These are phyloP conservation scores for Montipora capricornis DNA, from an alignment of 64 coral and sea anemone genomes.

Conservation along the genomic window DNA sequence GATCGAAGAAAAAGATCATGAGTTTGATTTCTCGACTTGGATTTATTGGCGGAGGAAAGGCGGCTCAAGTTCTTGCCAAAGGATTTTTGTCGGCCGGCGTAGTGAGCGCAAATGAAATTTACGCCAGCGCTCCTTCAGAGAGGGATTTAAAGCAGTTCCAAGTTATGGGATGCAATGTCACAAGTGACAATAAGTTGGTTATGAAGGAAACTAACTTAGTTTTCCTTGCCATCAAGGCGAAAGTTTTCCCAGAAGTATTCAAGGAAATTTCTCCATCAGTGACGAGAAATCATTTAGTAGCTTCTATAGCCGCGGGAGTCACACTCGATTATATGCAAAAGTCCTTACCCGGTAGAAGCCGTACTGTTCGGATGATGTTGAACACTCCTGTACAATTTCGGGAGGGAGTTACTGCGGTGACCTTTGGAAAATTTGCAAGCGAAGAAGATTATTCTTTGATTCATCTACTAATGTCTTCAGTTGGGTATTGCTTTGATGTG, in stretches of 20 bases:
- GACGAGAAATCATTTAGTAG: slow-evolving; percentile 92
- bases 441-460: slow-evolving; percentile 91
- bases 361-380: slow-evolving; percentile 88
- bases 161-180: slow-evolving; percentile 84
- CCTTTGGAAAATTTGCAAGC: slow-evolving; percentile 88
- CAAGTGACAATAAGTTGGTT: slow-evolving; percentile 90
- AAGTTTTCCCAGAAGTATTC: slow-evolving; percentile 93
- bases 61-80: slow-evolving; percentile 88
- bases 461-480: slow-evolving; percentile 87
- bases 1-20: slow-evolving; percentile 19
- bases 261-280: slow-evolving; percentile 93
- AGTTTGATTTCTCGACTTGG: slow-evolving; percentile 85
- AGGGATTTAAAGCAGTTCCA: slow-evolving; percentile 86
- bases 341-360: slow-evolving; percentile 82
- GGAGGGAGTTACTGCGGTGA: slow-evolving; percentile 94
- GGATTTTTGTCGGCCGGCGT: slow-evolving; percentile 93
- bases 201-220: slow-evolving; percentile 89
- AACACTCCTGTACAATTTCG: slow-evolving; percentile 96
- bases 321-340: slow-evolving; percentile 97
- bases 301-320: slow-evolving; percentile 95
- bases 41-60: slow-evolving; percentile 98
- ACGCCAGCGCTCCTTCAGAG: slow-evolving; percentile 86
- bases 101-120: slow-evolving; percentile 84
- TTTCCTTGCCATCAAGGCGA: slow-evolving; percentile 91
- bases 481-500: slow-evolving; percentile 95